Percentiles rank a stretch among this genome's conserved stretches.
Evolutionary conservation across 30 jellyfish, hydroid and myxozoan genomes (phyloP).

Genomic region (Aurelia sp.): DNA sequence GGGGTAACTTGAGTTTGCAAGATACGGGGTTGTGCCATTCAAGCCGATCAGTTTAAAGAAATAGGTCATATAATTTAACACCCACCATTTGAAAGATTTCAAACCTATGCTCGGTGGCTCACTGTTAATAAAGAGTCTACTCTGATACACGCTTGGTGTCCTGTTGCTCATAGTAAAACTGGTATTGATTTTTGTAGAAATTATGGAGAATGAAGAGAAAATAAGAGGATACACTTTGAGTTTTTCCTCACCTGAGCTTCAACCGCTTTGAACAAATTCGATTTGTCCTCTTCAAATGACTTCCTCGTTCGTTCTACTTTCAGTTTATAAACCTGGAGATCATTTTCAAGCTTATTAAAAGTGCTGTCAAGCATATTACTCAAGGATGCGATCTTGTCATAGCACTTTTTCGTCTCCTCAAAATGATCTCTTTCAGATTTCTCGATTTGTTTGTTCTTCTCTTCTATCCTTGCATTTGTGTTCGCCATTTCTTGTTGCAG

Average conservation of each 20-base stretch:
- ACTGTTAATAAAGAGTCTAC: too few species aligned
- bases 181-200: too few species aligned
- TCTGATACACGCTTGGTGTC: too few species aligned
- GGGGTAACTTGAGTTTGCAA: too few species aligned
- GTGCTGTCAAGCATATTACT: conserved; percentile 8
- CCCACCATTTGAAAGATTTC: too few species aligned
- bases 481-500: conserved; percentile 29
- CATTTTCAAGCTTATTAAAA: conserved; percentile 13
- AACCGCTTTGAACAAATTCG: not conserved
- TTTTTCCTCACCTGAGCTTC: conserved; percentile 20
- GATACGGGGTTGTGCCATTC: too few species aligned
- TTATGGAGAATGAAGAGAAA: too few species aligned
- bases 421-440: conserved; percentile 18
- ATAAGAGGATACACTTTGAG: too few species aligned
- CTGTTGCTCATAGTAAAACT: too few species aligned
- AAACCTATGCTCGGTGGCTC: too few species aligned
- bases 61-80: too few species aligned
- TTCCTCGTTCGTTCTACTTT: conserved; percentile 9
- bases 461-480: conserved; percentile 12
- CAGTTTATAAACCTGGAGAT: not conserved
- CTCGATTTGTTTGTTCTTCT: not conserved
- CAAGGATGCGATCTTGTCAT: conserved; percentile 8
- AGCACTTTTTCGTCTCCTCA: conserved; percentile 23
- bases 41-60: too few species aligned
- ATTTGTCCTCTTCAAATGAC: conserved; percentile 28